Conservation (phyloP, 2,113 vertebrate species). For the Lynx canadensis region DNA sequence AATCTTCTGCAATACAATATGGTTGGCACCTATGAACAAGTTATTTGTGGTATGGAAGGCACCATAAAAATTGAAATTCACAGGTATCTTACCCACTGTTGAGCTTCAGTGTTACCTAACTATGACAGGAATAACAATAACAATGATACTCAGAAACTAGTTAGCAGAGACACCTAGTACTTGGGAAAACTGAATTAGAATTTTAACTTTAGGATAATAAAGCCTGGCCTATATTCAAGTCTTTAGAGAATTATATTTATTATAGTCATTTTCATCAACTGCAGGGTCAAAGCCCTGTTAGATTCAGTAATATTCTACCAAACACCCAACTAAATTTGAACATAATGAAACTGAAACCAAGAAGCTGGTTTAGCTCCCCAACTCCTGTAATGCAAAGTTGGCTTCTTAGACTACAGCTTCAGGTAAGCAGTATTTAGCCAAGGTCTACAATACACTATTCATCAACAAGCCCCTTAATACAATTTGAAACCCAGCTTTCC, state of each 20-base stretch:
- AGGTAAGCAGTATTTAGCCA: neutral
- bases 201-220: conserved; percentile 46
- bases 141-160: neutral
- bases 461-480: conserved; percentile 26
- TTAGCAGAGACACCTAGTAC: conserved; percentile 33
- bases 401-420: neutral
- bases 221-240: neutral
- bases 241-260: neutral
- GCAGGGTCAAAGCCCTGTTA: neutral
- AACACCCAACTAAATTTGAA: conserved; percentile 55
- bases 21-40: neutral
- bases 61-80: conserved; percentile 33
- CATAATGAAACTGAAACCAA: conserved; percentile 54
- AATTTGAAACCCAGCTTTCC: conserved; percentile 24
- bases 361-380: neutral
- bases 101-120: neutral
- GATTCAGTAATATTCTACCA: neutral
- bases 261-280: conserved; percentile 45
- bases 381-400: neutral
- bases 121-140: neutral
- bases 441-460: neutral
- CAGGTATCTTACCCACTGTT: conserved; percentile 21
- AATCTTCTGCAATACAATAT: conserved; percentile 8
- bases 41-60: neutral
- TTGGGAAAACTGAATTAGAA: neutral